phyloP scores from a whole-genome alignment of 1,140 invertebrate species.

The Scylla paramamosain region DNA sequence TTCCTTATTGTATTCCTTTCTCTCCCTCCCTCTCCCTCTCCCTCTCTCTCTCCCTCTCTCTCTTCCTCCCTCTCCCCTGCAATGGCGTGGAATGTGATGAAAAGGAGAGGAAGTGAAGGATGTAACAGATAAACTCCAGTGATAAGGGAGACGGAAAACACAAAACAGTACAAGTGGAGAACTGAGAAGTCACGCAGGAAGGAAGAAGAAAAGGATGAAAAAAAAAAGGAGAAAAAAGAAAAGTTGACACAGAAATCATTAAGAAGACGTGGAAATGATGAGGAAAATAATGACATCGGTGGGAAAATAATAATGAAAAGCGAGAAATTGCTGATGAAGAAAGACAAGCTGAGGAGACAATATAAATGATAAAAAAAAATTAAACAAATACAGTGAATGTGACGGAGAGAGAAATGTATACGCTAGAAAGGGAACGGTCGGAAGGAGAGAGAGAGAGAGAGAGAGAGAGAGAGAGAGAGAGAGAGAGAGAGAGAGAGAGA shows the following conservation, averaged over 20 bases:
- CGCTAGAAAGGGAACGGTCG: neutral
- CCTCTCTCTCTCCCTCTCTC: no score
- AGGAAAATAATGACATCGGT: neutral
- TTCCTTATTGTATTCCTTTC: constrained; percentile 33
- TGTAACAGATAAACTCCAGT: neutral
- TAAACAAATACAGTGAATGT: neutral
- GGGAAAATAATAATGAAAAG: neutral
- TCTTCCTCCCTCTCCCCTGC: neutral
- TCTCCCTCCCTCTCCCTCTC: neutral
- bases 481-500: constrained; percentile 33
- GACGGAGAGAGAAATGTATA: neutral
- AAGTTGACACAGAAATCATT: neutral
- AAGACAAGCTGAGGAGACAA: neutral
- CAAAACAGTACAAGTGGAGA: neutral
- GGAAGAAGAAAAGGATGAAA: neutral
- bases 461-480: constrained; percentile 4
- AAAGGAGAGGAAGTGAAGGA: neutral
- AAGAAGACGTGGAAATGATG: neutral
- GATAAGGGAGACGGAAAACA: neutral
- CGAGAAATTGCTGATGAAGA: neutral
- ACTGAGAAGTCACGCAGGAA: neutral
- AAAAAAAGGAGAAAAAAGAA: neutral
- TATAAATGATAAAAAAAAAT: neutral
- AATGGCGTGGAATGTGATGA: neutral
- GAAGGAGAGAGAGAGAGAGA: neutral